These are phyloP conservation scores for Ganaspis sp. DNA, from an alignment of 1,140 invertebrate species.

Conservation along the genomic window DNA sequence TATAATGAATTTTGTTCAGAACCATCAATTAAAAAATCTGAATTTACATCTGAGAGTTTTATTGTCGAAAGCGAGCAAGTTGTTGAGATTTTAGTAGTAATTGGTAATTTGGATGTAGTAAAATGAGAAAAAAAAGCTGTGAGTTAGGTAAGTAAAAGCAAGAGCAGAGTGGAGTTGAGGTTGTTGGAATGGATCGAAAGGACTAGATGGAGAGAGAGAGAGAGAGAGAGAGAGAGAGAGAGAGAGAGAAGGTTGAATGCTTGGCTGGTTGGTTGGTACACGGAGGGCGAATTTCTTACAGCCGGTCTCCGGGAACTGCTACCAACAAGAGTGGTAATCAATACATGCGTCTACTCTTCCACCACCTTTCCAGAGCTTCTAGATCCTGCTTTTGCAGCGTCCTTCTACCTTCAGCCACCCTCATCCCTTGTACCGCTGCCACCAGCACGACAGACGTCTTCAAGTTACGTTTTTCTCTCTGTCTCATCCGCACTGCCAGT, in stretches of 20 bases:
- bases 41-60: no score
- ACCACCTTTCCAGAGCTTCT: constrained; percentile 48
- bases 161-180: not conserved
- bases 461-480: constrained; percentile 53
- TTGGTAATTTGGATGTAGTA: constrained; percentile 5
- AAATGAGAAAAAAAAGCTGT: not conserved
- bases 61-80: not conserved
- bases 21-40: no score
- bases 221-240: not conserved
- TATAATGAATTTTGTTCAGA: no score
- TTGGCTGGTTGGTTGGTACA: constrained; percentile 37
- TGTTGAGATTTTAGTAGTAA: constrained; percentile 10
- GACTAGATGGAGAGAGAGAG: not conserved
- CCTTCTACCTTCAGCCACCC: constrained; percentile 39
- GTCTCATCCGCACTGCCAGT: constrained; percentile 43
- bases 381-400: constrained; percentile 43
- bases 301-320: constrained; percentile 52
- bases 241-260: constrained; percentile 1
- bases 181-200: not conserved
- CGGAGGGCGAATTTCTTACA: constrained; percentile 52
- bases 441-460: constrained; percentile 56
- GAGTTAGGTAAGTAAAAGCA: not conserved
- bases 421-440: constrained; percentile 49
- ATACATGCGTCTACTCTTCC: constrained; percentile 61
- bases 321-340: constrained; percentile 59